Evolutionary conservation across 1,140 invertebrate species (phyloP), one percentile per base, ranked within the genome.

Genomic region (Drosophila murphyi): DNA sequence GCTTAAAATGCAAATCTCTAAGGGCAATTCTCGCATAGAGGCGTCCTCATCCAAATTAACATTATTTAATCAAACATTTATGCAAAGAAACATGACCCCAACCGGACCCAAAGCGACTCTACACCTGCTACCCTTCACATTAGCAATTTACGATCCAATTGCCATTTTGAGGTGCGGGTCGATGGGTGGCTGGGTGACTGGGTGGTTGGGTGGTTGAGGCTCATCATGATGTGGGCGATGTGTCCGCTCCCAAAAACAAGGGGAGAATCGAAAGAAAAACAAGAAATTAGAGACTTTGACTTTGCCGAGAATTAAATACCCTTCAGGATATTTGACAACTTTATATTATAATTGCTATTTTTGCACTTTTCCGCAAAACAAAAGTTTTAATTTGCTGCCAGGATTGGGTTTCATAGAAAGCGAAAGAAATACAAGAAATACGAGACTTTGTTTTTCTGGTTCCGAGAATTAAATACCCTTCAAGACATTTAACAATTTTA

Each of bases 31-130:
- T 59, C 34, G 51, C 50, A 41, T 56, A 34, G 56, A 64, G 48
- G 64, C 47, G 48, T 37, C 37, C 74, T 65, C 61, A 71, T 78
- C 69, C 28, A 77, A 82, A 86, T 88, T 79, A 88, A 86, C 82
- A 88, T 86, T 86, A 82, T 76, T 72, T 72, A 76, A 72, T 76
- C 45, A 72, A 76, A 78, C 72, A 78, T 87, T 87, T 80, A 87
- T 83, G 87, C 83, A 87, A 83, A 87, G 72, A 39, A 55, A 62
- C 65, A 68, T 54, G 79, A 61, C 37, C 54, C 78, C 4, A 56
- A 59, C 57, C 43, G 60, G 57, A 63, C 72, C 29, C 75, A 43
- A 50, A 60, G 54, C 60, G 37, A 73, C 61, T 79, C 63, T 62
- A 54, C 82, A 86, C 80, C 83, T 86, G 82, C 78, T 87, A 72